Base-by-base conservation (phyloP, 2,888 invertebrate genomes). In the Junonia oenone region DNA sequence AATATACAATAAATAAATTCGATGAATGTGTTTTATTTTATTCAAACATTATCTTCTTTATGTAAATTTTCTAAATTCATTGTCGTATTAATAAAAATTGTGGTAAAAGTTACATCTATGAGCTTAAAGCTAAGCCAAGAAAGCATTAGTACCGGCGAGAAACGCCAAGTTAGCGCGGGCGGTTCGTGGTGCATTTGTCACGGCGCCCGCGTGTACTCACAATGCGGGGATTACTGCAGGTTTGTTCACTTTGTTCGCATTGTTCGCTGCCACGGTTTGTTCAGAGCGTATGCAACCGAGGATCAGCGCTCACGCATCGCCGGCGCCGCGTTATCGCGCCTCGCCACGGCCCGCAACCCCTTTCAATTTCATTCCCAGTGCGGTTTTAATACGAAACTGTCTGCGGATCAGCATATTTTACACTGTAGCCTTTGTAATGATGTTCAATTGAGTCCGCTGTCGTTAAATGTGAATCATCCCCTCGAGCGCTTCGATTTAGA, bases 381-480 rank as follows among this genome's bases (percentile, higher is more conserved):
- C 69, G 74, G 71, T 76, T 78, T 77, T 80, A 83, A 83, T 85
- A 78, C 72, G 78, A 75, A 78, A 80, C 77, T 75, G 77, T 75
- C 69, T 70, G 69, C 73, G 82, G 85, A 86, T 88, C 81, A 85
- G 75, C 86, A 86, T 87, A 87, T 84, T 86, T 85, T 80, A 85
- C 64, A 63, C 51, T 17, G 65, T 66, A 67, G 69, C 72, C 69
- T 76, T 79, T 83, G 80, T 83, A 71, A 68, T 68, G 67, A 64
- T 67, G 72, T 75, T 76, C 78, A 73, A 77, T 83, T 78, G 78
- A 75, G 73, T 70, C 67, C 71, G 73, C 71, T 80, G 75, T 81
- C 76, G 70, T 72, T 76, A 75, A 81, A 80, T 79, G 70, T 74
- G 71, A 69, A 76, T 75, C 72, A 72, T 68, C 67, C 65, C 26